Conservation (phyloP, 2,888 invertebrate species). For the Plebejus melissa region DNA sequence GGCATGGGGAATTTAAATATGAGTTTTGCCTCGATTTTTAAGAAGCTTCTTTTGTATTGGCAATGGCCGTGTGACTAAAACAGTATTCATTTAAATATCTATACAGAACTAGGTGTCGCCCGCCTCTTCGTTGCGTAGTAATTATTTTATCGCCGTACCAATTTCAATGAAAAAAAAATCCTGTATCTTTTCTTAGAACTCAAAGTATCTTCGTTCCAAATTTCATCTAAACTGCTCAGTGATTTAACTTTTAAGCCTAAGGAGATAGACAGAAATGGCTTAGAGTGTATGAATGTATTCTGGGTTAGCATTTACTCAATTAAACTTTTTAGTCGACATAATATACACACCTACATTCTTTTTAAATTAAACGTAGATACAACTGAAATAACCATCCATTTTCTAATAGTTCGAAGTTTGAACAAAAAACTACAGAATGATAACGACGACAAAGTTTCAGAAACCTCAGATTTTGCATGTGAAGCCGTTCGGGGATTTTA, state of each 20-base stretch:
- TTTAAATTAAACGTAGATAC: background rate
- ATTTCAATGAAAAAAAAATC: too few species aligned
- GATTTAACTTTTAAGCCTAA: too few species aligned
- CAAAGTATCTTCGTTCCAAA: too few species aligned
- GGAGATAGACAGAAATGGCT: too few species aligned
- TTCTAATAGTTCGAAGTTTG: constrained; percentile 7
- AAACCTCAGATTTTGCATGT: constrained; percentile 19
- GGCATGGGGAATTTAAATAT: background rate
- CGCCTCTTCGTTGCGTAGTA: too few species aligned
- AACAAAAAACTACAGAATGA: background rate
- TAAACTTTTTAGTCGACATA: too few species aligned
- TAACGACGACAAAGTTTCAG: constrained; percentile 8
- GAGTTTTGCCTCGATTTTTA: background rate
- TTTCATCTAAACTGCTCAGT: too few species aligned
- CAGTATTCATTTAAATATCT: background rate
- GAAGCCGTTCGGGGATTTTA: constrained; percentile 19
- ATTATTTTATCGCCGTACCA: too few species aligned
- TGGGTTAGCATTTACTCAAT: too few species aligned
- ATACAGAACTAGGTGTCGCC: too few species aligned
- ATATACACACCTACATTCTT: background rate
- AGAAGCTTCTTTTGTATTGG: background rate
- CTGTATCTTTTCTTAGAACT: too few species aligned
- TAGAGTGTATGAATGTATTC: too few species aligned
- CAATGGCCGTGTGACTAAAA: background rate
- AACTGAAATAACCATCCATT: background rate